Conservation (phyloP, 1,140 invertebrate genomes). For the Penaeus indicus region DNA sequence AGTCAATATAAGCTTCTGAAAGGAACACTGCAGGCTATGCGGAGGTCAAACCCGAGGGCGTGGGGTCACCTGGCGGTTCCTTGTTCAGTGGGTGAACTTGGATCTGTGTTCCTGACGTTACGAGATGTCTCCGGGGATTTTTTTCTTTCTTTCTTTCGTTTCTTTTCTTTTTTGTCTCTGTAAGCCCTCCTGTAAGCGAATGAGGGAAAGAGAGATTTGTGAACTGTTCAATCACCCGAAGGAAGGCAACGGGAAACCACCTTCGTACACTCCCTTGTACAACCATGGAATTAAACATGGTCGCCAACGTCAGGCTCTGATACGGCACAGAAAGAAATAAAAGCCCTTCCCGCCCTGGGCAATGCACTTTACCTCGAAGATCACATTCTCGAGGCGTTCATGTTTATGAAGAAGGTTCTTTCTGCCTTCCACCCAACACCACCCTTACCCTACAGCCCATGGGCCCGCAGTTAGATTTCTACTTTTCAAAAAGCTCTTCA, state of each 20-base stretch:
- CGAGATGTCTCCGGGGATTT: background rate
- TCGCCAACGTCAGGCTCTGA: too few relatives aligned
- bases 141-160: too few relatives aligned
- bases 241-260: too few relatives aligned
- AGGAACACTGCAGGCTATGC: background rate
- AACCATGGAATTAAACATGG: too few relatives aligned
- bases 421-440: background rate
- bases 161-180: too few relatives aligned
- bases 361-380: background rate
- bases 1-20: background rate
- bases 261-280: too few relatives aligned
- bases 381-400: background rate
- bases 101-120: background rate
- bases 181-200: too few relatives aligned
- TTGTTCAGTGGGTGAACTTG: background rate
- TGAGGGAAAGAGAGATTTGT: too few relatives aligned
- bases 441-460: conserved; percentile 12
- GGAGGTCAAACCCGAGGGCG: background rate
- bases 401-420: background rate
- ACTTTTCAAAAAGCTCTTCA: conserved; percentile 22
- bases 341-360: background rate
- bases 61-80: background rate
- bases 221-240: too few relatives aligned
- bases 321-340: too few relatives aligned
- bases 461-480: background rate